phyloP scores from a whole-genome alignment of 1,140 invertebrate species.

The Drosophila malerkotliana region DNA sequence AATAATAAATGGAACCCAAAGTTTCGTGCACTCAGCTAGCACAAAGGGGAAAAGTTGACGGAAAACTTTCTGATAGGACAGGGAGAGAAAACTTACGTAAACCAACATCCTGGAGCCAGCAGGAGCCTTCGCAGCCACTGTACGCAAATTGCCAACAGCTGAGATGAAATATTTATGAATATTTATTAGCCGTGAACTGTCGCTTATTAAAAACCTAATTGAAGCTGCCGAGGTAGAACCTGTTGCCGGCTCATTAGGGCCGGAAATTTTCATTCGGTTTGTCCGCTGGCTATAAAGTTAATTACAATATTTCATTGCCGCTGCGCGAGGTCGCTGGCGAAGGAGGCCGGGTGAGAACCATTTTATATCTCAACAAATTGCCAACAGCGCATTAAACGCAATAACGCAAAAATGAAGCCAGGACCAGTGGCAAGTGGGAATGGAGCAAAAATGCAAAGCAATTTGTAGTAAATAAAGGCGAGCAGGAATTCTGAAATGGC shows the following conservation, averaged over 20 bases:
- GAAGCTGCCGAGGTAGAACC: constrained; percentile 46
- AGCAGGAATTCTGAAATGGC: constrained; percentile 30
- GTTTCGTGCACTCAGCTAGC: constrained; percentile 27
- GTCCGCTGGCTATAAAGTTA: constrained; percentile 54
- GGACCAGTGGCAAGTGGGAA: constrained; percentile 18
- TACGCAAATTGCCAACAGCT: constrained; percentile 20
- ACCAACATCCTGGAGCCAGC: constrained; percentile 20
- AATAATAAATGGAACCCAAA: constrained; percentile 65
- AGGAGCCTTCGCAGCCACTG: background rate
- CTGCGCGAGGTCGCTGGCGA: background rate
- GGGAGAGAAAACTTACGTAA: constrained; percentile 42
- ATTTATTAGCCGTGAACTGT: constrained; percentile 68
- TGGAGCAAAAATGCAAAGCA: constrained; percentile 51
- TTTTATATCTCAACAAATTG: constrained; percentile 57
- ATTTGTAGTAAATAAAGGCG: constrained; percentile 62
- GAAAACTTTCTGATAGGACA: constrained; percentile 21
- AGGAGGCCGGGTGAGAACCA: background rate
- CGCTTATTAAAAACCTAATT: constrained; percentile 54
- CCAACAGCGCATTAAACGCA: constrained; percentile 47
- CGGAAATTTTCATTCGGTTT: constrained; percentile 37
- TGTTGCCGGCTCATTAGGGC: constrained; percentile 69
- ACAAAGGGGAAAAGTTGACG: constrained; percentile 31
- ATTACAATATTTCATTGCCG: constrained; percentile 70
- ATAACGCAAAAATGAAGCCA: constrained; percentile 26
- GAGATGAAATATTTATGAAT: constrained; percentile 67